Evolutionary conservation across 1,140 invertebrate genomes (phyloP), one percentile per base, ranked within the genome.

Genomic region (Scylla paramamosain): DNA sequence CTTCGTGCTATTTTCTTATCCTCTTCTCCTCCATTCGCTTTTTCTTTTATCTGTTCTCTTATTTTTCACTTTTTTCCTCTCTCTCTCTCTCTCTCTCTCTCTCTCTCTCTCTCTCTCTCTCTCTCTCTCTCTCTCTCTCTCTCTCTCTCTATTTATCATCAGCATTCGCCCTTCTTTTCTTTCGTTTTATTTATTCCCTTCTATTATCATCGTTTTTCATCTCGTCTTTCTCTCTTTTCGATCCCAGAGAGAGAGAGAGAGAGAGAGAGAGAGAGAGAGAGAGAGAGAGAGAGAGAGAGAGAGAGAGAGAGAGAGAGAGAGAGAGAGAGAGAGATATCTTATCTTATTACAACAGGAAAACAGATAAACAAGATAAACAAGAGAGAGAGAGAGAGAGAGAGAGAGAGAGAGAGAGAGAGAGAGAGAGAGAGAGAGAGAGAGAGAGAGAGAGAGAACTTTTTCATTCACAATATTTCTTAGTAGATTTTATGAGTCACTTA

Each of bases 221-320:
- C 39, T 6, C 39, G 39, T 39, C 39, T 2, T 6, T 39, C 20
- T 2, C 39, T 39, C 20, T n/a, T 29, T 7, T n/a, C 4, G 1
- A 83, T 7, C 20, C 28, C 77, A n/a, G 77, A 29, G 28, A 29
- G 77, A 25, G 28, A 83, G 20, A 83, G 28, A n/a, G 20, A 83
- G 77, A 45, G 88, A 90, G 88, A 45, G 88, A 25, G 88, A 45
- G 32, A 25, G 88, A 90, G 88, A 25, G 77, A 29, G 28, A 29
- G 77, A 25, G 28, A 83, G 20, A 83, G 28, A n/a, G 20, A 83
- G 77, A 45, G 88, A 90, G 88, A 45, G 88, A 25, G 88, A 45
- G 32, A 25, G 88, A 90, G 88, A 25, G 88, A 46, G 88, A 90
- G 88, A 90, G 88, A 90, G 88, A 45, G 88, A 25, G 32, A 25